Evolutionary conservation across 2,888 invertebrate genomes (phyloP).

Genomic region (Tetrapedia diversipes): DNA sequence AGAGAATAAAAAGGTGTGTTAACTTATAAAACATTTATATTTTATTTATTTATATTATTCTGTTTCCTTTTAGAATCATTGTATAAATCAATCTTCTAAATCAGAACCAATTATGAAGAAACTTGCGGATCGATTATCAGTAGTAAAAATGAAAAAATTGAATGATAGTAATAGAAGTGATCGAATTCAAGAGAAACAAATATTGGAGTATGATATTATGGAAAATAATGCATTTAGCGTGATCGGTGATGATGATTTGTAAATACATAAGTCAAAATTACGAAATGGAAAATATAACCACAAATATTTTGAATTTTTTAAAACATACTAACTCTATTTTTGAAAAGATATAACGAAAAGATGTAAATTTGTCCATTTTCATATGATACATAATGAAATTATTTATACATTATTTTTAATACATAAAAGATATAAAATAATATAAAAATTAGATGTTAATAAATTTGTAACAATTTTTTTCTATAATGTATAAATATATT

Average conservation of each 20-base stretch:
- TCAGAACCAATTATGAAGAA: conserved; percentile 89
- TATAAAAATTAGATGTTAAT: conserved; percentile 12
- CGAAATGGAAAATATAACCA: conserved; percentile 31
- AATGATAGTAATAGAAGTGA: conserved; percentile 59
- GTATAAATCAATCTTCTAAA: conserved; percentile 68
- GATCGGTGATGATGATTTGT: conserved; percentile 97
- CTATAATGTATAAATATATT: conserved; percentile 31
- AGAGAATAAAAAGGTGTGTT: conserved; percentile 67
- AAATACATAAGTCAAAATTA: conserved; percentile 71
- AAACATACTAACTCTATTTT: conserved; percentile 38
- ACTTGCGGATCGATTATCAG: conserved; percentile 88
- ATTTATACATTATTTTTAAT: conserved; percentile 19
- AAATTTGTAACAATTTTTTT: conserved; percentile 39
- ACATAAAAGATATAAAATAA: conserved; percentile 11
- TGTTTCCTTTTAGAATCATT: conserved; percentile 55
- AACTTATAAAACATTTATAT: conserved; percentile 2
- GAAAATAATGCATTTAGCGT: conserved; percentile 97
- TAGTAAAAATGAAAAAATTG: conserved; percentile 88
- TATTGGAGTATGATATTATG: conserved; percentile 86
- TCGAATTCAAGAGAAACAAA: conserved; percentile 68
- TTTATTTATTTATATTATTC: background rate
- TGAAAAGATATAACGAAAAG: conserved; percentile 11
- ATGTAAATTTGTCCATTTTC: conserved; percentile 21
- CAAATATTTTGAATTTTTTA: conserved; percentile 12
- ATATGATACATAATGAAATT: background rate